Evolutionary conservation across 2,113 vertebrate species (phyloP).

Genomic region (Grammomys surdaster): DNA sequence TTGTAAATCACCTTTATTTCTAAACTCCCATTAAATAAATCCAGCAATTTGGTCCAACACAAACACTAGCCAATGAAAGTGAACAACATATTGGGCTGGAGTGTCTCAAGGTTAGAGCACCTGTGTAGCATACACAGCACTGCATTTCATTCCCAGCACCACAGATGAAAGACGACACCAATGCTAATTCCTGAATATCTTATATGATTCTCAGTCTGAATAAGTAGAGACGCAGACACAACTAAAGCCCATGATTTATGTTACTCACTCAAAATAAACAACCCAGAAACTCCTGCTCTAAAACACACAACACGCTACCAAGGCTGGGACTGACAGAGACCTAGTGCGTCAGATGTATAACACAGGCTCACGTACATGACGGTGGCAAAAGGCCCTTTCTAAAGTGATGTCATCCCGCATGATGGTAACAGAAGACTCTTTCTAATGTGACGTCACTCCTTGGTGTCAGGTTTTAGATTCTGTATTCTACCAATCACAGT

Average conservation of each 20-base stretch:
- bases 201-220: neutral
- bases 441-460: neutral
- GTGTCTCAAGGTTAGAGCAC: neutral
- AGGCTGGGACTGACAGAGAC: neutral
- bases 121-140: no score
- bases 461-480: neutral
- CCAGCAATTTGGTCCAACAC: constrained; percentile 20
- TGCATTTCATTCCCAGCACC: neutral
- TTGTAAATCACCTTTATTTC: constrained; percentile 59
- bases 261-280: neutral
- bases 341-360: neutral
- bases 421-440: neutral
- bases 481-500: neutral
- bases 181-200: neutral
- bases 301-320: neutral
- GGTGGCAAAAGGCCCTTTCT: neutral
- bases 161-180: no score
- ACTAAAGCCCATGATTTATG: neutral
- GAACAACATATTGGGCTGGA: neutral
- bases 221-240: neutral
- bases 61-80: constrained; percentile 16
- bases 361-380: neutral
- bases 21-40: constrained; percentile 68
- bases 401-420: neutral
- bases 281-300: neutral